A percentile compares a stretch with the other conserved stretches of the same genome.
phyloP scores from a whole-genome alignment of 1,140 invertebrate genomes.

The Ceratina calcarata region DNA sequence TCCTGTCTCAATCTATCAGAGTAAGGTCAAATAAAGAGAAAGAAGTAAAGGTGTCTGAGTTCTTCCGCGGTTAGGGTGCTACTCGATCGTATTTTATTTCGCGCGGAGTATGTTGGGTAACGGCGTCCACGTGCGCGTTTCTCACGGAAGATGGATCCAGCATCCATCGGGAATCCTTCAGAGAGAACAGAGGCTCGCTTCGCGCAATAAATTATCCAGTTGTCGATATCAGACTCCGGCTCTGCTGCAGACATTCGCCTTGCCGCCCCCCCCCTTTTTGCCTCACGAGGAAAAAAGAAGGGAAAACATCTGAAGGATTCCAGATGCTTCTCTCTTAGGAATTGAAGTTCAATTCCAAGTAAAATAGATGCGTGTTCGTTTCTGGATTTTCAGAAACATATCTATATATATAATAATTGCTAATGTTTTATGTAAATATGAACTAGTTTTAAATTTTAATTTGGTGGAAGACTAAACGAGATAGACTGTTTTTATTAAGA shows the following conservation, averaged over 20 bases:
- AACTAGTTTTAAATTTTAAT: no score
- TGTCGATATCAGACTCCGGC: constrained; percentile 19
- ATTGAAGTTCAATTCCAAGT: no score
- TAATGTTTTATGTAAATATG: no score
- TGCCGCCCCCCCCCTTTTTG: neutral
- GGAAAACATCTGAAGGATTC: neutral
- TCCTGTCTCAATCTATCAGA: no score
- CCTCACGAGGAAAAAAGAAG: no score
- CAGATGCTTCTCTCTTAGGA: neutral
- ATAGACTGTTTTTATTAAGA: no score
- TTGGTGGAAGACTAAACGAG: no score
- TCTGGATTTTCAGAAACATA: no score
- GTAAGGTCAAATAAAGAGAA: neutral
- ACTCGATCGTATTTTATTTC: constrained; percentile 31
- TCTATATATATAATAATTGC: no score
- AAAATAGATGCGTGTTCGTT: no score
- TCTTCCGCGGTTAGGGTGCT: neutral
- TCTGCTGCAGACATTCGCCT: neutral
- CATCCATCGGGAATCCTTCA: constrained; percentile 3
- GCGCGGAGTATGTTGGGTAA: neutral
- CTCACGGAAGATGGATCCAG: constrained; percentile 18
- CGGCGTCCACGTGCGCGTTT: constrained; percentile 17
- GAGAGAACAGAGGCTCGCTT: neutral
- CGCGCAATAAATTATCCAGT: constrained; percentile 25
- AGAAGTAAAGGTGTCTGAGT: no score